Conservation (phyloP, 2,888 invertebrate species). For the Chaetogeoica ovagalla region DNA sequence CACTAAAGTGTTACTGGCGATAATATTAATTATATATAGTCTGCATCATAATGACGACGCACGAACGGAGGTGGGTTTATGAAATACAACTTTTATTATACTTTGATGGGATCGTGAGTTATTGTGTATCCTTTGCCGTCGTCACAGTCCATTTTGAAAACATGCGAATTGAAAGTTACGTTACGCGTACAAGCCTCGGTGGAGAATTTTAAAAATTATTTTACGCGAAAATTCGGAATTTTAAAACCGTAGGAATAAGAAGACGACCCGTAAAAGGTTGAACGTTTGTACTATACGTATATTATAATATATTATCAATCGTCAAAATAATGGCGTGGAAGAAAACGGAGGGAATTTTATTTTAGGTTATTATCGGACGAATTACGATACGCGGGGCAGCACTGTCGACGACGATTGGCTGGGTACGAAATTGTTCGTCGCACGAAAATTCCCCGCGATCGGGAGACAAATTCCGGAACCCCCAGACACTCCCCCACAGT, state of each 20-base stretch:
- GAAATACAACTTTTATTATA: background rate
- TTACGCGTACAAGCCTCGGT: too few species aligned
- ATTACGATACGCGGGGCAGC: background rate
- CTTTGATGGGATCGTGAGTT: conserved; percentile 29
- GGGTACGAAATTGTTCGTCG: background rate
- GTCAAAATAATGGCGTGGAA: background rate
- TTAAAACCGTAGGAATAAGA: too few species aligned
- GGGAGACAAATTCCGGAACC: background rate
- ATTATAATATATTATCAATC: too few species aligned
- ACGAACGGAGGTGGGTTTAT: background rate
- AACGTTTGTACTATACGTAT: too few species aligned
- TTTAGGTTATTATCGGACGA: conserved; percentile 9
- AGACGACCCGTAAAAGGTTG: too few species aligned
- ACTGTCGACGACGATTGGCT: background rate
- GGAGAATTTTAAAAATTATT: too few species aligned
- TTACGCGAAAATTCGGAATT: too few species aligned
- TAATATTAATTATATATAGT: too few species aligned
- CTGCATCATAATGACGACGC: too few species aligned
- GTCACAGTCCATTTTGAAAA: background rate
- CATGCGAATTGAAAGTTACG: too few species aligned
- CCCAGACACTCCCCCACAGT: background rate
- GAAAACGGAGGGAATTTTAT: conserved; percentile 20
- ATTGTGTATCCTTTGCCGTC: conserved; percentile 17
- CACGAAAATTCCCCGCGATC: background rate
- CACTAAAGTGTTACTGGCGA: too few species aligned